Evolutionary conservation across 1,140 invertebrate species (phyloP).

Genomic region (Lucilia sericata): DNA sequence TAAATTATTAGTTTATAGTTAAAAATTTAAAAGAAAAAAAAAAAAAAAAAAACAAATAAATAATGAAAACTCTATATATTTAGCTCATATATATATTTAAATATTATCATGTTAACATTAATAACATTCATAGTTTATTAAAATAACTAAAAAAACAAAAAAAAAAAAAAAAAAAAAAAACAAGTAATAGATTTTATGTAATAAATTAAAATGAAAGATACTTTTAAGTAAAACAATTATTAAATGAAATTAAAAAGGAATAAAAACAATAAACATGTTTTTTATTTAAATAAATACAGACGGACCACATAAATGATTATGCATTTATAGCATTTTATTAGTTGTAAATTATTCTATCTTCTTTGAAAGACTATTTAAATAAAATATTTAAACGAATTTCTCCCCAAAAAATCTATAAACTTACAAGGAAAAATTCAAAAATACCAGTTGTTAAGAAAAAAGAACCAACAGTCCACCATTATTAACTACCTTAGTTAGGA

Average conservation of each 20-base stretch:
- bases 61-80: slow-evolving; percentile 27
- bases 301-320: too few relatives aligned
- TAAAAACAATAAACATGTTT: too few relatives aligned
- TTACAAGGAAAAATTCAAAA: too few relatives aligned
- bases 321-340: too few relatives aligned
- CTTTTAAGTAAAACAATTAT: slow-evolving; percentile 9
- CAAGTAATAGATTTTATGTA: slow-evolving; percentile 37
- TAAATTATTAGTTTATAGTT: slow-evolving; percentile 39
- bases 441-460: too few relatives aligned
- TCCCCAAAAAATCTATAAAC: too few relatives aligned
- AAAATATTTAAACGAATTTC: too few relatives aligned
- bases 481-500: too few relatives aligned
- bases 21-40: slow-evolving; percentile 30
- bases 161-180: background rate
- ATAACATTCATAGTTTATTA: slow-evolving; percentile 29
- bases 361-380: too few relatives aligned
- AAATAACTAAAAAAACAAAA: background rate
- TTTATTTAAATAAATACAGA: too few relatives aligned
- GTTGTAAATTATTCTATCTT: too few relatives aligned
- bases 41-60: slow-evolving; percentile 4
- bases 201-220: slow-evolving; percentile 23
- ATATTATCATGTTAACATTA: slow-evolving; percentile 37
- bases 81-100: slow-evolving; percentile 38
- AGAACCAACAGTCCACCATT: too few relatives aligned
- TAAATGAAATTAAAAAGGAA: slow-evolving; percentile 24